phyloP scores from a whole-genome alignment of 2,113 vertebrate genomes.

The Percina caprodes region DNA sequence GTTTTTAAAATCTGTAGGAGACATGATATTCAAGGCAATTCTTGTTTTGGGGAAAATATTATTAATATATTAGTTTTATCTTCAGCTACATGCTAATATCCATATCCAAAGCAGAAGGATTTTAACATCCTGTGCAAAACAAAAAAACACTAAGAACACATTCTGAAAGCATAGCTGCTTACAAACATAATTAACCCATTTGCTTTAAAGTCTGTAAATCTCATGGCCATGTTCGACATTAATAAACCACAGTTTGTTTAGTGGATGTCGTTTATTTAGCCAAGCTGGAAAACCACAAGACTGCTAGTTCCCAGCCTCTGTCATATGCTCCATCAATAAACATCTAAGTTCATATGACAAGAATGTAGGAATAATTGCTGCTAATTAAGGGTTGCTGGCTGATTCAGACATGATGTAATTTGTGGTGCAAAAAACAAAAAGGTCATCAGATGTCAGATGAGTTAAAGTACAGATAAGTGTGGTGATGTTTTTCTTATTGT shows the following conservation, averaged over 20 bases:
- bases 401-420: conserved; percentile 13
- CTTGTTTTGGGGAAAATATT: neutral
- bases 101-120: conserved; percentile 11
- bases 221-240: conserved; percentile 28
- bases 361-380: neutral
- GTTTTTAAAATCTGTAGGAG: neutral
- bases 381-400: conserved; percentile 16
- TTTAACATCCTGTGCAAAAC: conserved; percentile 30
- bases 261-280: conserved; percentile 60
- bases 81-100: neutral
- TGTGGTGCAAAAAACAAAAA: neutral
- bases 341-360: conserved; percentile 37
- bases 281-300: conserved; percentile 49
- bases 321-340: conserved; percentile 60
- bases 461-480: neutral
- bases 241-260: conserved; percentile 60
- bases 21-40: neutral
- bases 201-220: conserved; percentile 11
- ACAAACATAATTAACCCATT: conserved; percentile 43
- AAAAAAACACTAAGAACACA: neutral
- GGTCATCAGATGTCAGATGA: neutral
- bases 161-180: neutral
- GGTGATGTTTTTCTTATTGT: neutral
- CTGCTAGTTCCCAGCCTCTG: conserved; percentile 63
- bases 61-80: no score